phyloP scores from a whole-genome alignment of 2,113 vertebrate genomes.

The Oryctolagus cuniculus region mOryCun1.1 NC_091448.1:13521001-13521500 shows the following conservation, averaged over 20 bases:
- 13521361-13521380: background rate
- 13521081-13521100: too few species aligned
- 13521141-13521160: too few species aligned
- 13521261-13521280: background rate
- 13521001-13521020: too few species aligned
- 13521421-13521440: background rate
- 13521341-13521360: background rate
- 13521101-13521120: too few species aligned
- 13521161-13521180: too few species aligned
- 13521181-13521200: too few species aligned
- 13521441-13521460: background rate
- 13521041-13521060: too few species aligned
- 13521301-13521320: background rate
- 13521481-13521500: background rate
- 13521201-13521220: too few species aligned
- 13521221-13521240: too few species aligned
- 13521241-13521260: background rate
- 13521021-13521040: too few species aligned
- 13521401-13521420: background rate
- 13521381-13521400: background rate
- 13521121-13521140: too few species aligned
- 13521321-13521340: background rate
- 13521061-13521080: too few species aligned
- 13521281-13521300: background rate
- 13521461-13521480: background rate